phyloP scores from a whole-genome alignment of 2,888 invertebrate genomes.

The Torymus tubicola region DNA sequence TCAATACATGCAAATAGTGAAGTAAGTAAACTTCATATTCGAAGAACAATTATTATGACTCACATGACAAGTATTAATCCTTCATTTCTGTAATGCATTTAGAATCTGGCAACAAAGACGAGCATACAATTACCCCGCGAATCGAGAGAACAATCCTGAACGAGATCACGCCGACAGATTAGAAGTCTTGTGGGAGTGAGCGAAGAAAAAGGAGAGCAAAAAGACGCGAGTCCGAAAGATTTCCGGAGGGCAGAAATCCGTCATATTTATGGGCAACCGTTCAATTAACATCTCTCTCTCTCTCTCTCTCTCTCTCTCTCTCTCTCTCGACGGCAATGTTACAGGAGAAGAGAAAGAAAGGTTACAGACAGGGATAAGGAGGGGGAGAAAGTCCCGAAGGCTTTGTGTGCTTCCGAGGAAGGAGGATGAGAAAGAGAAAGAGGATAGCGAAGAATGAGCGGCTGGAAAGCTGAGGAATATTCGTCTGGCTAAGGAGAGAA shows the following conservation, averaged over 20 bases:
- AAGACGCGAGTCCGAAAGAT: slow-evolving; percentile 36
- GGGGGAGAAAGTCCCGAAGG: no score
- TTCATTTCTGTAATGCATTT: neutral
- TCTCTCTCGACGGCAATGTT: no score
- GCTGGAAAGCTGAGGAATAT: slow-evolving; percentile 16
- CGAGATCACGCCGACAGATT: slow-evolving; percentile 45
- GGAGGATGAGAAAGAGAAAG: neutral
- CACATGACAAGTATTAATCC: neutral
- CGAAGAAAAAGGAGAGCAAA: slow-evolving; percentile 4
- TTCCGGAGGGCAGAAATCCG: slow-evolving; percentile 53
- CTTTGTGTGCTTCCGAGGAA: no score
- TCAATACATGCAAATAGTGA: no score
- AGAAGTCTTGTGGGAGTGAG: neutral
- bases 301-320: neutral
- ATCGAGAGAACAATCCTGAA: slow-evolving; percentile 43
- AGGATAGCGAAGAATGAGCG: neutral
- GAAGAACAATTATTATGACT: no score
- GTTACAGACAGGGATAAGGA: no score
- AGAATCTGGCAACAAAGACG: neutral
- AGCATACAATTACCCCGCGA: slow-evolving; percentile 31
- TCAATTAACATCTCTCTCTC: slow-evolving; percentile 61
- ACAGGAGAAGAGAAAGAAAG: no score
- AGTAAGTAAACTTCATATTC: no score
- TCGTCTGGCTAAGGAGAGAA: slow-evolving; percentile 10
- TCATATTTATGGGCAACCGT: slow-evolving; percentile 60